Evolutionary conservation across 2,888 invertebrate genomes (phyloP).

Genomic region (Heteromurus nitidus): DNA sequence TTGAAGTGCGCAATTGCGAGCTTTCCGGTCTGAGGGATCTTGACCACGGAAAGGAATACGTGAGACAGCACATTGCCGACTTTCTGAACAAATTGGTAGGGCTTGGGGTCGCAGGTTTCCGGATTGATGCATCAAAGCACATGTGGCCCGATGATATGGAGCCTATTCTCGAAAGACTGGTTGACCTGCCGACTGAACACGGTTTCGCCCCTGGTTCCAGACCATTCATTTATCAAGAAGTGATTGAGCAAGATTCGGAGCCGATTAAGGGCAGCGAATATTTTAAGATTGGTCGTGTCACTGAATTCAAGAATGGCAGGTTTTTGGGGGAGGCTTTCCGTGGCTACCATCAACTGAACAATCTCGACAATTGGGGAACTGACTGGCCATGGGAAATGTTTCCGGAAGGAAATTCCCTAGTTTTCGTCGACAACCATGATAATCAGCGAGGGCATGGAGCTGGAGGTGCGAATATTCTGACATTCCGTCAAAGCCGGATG

Average conservation of each 20-base stretch:
- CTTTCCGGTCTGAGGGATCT: constrained; percentile 85
- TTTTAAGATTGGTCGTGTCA: constrained; percentile 75
- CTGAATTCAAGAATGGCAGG: constrained; percentile 79
- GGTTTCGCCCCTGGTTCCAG: constrained; percentile 71
- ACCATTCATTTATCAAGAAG: constrained; percentile 74
- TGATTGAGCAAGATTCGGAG: constrained; percentile 74
- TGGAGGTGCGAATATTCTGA: constrained; percentile 69
- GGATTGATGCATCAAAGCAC: constrained; percentile 79
- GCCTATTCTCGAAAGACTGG: constrained; percentile 74
- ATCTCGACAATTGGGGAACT: constrained; percentile 41
- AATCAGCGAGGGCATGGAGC: constrained; percentile 81
- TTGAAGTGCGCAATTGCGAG: constrained; percentile 82
- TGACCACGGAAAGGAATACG: constrained; percentile 82
- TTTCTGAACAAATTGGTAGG: constrained; percentile 82
- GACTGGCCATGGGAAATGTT: constrained; percentile 84
- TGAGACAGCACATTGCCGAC: constrained; percentile 81
- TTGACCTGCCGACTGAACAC: constrained; percentile 73
- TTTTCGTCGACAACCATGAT: constrained; percentile 89
- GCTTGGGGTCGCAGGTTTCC: constrained; percentile 89
- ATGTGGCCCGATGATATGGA: constrained; percentile 77
- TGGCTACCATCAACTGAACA: constrained; percentile 41
- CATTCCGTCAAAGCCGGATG: constrained; percentile 67
- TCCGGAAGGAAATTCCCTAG: constrained; percentile 80
- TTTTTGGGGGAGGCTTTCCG: constrained; percentile 80
- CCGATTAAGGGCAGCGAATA: constrained; percentile 75